Evolutionary conservation across 2,888 invertebrate genomes (phyloP), one percentile per base, ranked within the genome.

Genomic region (Lathronympha strigana): DNA sequence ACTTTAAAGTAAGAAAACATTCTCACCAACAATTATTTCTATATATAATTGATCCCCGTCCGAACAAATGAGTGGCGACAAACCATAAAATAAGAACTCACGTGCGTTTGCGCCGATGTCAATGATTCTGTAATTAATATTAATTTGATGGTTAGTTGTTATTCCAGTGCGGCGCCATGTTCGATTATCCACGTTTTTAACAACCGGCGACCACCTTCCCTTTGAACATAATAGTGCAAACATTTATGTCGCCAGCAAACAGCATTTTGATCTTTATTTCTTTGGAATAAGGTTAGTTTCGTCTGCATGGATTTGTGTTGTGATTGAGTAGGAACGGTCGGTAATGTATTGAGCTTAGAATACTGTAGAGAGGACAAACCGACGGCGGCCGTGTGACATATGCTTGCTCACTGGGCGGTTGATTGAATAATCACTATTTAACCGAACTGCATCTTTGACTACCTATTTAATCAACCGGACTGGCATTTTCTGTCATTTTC

Each of bases 41-140:
- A 31, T 33, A 0, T 43, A 61, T 53, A 38, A 66, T 54, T 54
- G 40, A 23, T 8, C 28, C 6, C 13, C 1, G 43, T 47, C 47
- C 23, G 63, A 4, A 54, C 61, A 54, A 67, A 68, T 67, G 68
- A 60, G 53, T 61, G 70, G 74, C 75, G 72, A 71, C 67, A 64
- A 66, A 66, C 36, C 50, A 58, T 71, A 63, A 78, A 84, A 86
- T 87, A 80, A 71, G 73, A 80, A 89, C 88, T 86, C 89, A 79
- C 69, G 77, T 86, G 86, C 83, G 77, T 81, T 83, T 82, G 83
- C 86, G 85, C 82, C 77, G 79, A 84, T 84, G 83, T 84, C 86
- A 85, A 87, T 87, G 87, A 82, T 86, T 88, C 84, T 84, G 82
- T 86, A 90, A 92, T 90, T 90, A 88, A 84, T 80, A 90, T 86